Conservation (phyloP, 2,113 vertebrate genomes). For the Cheirogaleus medius region DNA sequence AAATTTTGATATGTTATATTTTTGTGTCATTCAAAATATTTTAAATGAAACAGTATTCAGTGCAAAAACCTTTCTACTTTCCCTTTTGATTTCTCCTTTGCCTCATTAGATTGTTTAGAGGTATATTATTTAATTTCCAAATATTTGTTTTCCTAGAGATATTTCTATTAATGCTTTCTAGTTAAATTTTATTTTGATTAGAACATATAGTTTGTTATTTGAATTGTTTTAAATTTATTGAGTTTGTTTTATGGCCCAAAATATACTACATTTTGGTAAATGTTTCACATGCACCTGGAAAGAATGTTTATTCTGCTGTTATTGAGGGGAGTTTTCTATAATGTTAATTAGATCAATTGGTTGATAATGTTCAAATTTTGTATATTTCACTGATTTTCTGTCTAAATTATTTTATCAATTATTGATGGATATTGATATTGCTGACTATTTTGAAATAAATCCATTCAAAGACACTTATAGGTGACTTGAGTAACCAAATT, state of each 20-base stretch:
- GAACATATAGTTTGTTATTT: neutral
- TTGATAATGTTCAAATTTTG: constrained; percentile 4
- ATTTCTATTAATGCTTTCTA: neutral
- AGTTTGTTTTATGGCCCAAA: neutral
- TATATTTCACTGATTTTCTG: neutral
- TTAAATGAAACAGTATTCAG: neutral
- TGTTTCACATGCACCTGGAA: neutral
- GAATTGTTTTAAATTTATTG: neutral
- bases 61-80: neutral
- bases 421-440: neutral
- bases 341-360: constrained; percentile 30
- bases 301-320: neutral
- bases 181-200: neutral
- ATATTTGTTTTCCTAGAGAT: neutral
- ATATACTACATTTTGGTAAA: neutral
- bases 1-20: neutral
- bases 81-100: neutral
- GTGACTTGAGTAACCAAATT: neutral
- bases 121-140: neutral
- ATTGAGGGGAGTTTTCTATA: neutral
- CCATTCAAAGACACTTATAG: neutral
- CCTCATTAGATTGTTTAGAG: neutral
- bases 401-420: constrained; percentile 10
- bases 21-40: neutral
- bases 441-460: constrained; percentile 22